A percentile compares a stretch with the other conserved stretches of the same genome.
Evolutionary conservation across 30 jellyfish, hydroid and myxozoan genomes (phyloP).

Genomic region (Aurelia aurita): DNA sequence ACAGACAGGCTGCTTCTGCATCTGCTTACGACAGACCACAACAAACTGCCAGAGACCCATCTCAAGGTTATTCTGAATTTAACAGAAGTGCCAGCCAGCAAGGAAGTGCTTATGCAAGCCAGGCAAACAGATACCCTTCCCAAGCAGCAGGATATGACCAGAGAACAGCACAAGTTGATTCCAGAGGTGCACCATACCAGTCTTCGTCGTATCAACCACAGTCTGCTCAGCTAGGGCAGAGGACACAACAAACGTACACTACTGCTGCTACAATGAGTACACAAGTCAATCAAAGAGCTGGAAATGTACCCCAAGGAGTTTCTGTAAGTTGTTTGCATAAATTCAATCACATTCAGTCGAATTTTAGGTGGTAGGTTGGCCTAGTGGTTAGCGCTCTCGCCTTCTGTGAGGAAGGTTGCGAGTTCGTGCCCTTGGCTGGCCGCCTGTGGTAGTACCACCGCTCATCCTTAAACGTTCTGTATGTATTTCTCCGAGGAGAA

Average conservation of each 20-base stretch:
- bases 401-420: too few relatives aligned
- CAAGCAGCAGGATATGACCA: neutral
- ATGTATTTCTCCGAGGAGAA: too few relatives aligned
- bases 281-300: constrained; percentile 18
- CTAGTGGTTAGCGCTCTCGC: too few relatives aligned
- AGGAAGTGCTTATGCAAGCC: neutral
- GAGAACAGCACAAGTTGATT: constrained; percentile 1
- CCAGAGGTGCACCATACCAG: constrained; percentile 22
- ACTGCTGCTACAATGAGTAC: constrained; percentile 40
- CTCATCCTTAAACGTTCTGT: too few relatives aligned
- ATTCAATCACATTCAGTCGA: too few relatives aligned
- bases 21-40: constrained; percentile 10
- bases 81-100: neutral
- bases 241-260: constrained; percentile 43
- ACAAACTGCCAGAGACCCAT: neutral
- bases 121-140: neutral
- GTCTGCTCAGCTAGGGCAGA: constrained; percentile 33
- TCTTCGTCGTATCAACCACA: neutral
- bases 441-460: too few relatives aligned
- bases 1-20: constrained; percentile 37
- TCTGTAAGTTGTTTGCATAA: neutral
- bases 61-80: neutral
- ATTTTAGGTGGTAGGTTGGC: neutral
- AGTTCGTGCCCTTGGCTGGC: too few relatives aligned
- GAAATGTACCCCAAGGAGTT: constrained; percentile 1